phyloP scores from a whole-genome alignment of 2,797 vertebrate genomes.

The Kryptolebias ocellatus region DNA sequence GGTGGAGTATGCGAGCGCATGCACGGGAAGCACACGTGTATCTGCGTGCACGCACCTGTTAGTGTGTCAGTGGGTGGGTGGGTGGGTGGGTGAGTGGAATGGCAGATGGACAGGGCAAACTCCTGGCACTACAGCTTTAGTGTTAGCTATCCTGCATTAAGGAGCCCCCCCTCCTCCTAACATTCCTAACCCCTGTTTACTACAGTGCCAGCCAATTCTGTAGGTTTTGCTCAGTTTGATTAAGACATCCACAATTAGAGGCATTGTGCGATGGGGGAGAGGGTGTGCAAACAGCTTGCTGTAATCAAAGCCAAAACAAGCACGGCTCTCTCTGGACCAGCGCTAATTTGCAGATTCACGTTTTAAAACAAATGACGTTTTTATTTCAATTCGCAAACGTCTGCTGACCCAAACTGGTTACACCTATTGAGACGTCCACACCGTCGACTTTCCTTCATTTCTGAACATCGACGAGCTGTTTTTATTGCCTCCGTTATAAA shows the following conservation, averaged over 20 bases:
- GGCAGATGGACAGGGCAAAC: slow-evolving; percentile 78
- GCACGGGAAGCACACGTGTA: slow-evolving; percentile 61
- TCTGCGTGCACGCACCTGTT: slow-evolving; percentile 70
- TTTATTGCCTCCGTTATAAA: slow-evolving; percentile 3
- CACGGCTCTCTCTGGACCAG: slow-evolving; percentile 20
- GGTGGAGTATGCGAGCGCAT: slow-evolving; percentile 57
- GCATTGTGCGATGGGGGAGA: slow-evolving; percentile 76
- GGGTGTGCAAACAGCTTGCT: slow-evolving; percentile 61
- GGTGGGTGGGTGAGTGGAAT: slow-evolving; percentile 47
- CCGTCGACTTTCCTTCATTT: too few relatives aligned
- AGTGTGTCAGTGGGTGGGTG: slow-evolving; percentile 72
- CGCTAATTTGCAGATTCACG: slow-evolving; percentile 4
- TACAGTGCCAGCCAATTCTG: slow-evolving; percentile 79
- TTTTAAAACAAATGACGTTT: slow-evolving; percentile 3
- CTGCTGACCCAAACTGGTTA: slow-evolving; percentile 1
- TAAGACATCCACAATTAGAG: slow-evolving; percentile 85
- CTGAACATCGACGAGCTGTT: slow-evolving; percentile 16
- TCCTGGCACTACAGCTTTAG: slow-evolving; percentile 64
- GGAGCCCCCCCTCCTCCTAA: slow-evolving; percentile 55
- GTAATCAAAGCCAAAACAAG: slow-evolving; percentile 53
- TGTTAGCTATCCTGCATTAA: slow-evolving; percentile 80
- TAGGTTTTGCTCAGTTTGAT: slow-evolving; percentile 82
- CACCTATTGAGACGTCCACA: neutral
- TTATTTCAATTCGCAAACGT: neutral
- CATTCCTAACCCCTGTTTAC: slow-evolving; percentile 78